phyloP scores from a whole-genome alignment of 2,888 invertebrate species.

The Erebia aethiops region DNA sequence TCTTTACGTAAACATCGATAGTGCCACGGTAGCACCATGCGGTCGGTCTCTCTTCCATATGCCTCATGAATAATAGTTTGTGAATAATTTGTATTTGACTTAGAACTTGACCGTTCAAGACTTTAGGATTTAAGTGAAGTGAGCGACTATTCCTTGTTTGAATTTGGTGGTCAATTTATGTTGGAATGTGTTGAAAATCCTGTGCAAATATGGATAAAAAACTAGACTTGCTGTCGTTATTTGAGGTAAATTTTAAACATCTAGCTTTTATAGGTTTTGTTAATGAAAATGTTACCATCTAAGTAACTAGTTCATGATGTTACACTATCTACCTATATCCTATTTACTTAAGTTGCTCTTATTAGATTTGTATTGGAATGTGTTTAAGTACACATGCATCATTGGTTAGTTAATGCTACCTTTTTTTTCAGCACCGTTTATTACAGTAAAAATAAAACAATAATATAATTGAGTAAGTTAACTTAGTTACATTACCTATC shows the following conservation, averaged over 20 bases:
- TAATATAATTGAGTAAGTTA: too few relatives aligned
- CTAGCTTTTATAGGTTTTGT: neutral
- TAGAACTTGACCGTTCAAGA: conserved; percentile 34
- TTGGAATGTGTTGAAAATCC: conserved; percentile 42
- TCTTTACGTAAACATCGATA: conserved; percentile 63
- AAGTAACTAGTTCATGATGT: neutral
- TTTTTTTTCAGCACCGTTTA: too few relatives aligned
- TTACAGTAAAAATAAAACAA: too few relatives aligned
- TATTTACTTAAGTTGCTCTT: neutral
- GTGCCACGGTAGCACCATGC: conserved; percentile 81
- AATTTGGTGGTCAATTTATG: conserved; percentile 8
- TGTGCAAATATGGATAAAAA: conserved; percentile 73
- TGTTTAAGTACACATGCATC: neutral
- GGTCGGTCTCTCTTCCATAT: conserved; percentile 72
- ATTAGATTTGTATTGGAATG: conserved; percentile 8
- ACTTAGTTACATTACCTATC: too few relatives aligned
- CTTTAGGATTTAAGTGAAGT: conserved; percentile 16
- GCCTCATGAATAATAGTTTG: conserved; percentile 54
- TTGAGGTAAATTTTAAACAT: conserved; percentile 67
- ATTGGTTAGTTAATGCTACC: too few relatives aligned
- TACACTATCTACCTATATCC: neutral
- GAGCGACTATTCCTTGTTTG: neutral
- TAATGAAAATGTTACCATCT: neutral
- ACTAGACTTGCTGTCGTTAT: conserved; percentile 75
- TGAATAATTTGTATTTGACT: conserved; percentile 43